A percentile compares a stretch with the other conserved stretches of the same genome.
phyloP scores from a whole-genome alignment of 2,113 vertebrate species.

The Meriones unguiculatus region DNA sequence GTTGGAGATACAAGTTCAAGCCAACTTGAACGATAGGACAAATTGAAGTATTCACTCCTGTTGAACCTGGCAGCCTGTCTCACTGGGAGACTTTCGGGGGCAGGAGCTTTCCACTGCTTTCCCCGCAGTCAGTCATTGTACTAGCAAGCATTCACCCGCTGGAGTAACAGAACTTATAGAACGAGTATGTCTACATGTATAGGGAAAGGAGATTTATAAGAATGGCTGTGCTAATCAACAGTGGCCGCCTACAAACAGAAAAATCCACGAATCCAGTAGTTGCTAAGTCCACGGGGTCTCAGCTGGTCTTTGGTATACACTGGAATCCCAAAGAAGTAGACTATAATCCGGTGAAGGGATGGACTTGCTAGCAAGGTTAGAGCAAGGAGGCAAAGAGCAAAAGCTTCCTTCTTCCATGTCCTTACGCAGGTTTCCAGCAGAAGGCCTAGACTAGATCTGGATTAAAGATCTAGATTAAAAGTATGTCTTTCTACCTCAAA shows the following conservation, averaged over 20 bases:
- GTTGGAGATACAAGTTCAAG: not conserved
- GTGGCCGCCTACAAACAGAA: too few species aligned
- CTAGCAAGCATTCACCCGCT: not conserved
- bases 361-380: not conserved
- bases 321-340: not conserved
- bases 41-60: conserved; percentile 33
- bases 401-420: not conserved
- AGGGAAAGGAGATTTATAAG: not conserved
- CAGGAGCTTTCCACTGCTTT: not conserved
- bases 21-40: not conserved
- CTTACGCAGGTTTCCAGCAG: not conserved
- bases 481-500: not conserved
- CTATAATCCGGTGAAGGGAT: not conserved
- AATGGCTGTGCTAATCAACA: not conserved
- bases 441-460: not conserved
- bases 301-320: not conserved
- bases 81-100: not conserved
- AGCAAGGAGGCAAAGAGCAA: not conserved
- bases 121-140: not conserved
- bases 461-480: not conserved
- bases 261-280: not conserved
- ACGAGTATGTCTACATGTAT: not conserved
- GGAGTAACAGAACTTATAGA: not conserved
- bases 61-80: not conserved
- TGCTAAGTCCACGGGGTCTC: not conserved